A percentile compares a stretch with the other conserved stretches of the same genome.
phyloP scores from a whole-genome alignment of 1,140 invertebrate genomes.

The Xylocopa sonorina region DNA sequence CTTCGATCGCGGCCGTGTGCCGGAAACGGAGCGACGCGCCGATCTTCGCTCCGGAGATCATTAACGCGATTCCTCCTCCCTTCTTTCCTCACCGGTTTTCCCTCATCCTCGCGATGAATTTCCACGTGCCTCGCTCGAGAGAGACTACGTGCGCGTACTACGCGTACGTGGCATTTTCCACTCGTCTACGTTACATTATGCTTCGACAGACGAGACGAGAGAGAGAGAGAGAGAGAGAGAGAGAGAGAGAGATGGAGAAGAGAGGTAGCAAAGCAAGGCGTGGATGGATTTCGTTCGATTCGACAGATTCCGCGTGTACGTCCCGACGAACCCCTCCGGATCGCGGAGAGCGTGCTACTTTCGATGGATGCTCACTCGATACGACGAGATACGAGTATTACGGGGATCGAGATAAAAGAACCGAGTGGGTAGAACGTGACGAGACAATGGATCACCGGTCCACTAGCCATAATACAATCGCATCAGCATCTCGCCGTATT shows the following conservation, averaged over 20 bases:
- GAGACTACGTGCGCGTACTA: no score
- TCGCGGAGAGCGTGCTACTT: conserved; percentile 76
- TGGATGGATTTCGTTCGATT: conserved; percentile 44
- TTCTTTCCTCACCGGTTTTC: not conserved
- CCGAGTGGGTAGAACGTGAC: conserved; percentile 82
- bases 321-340: conserved; percentile 53
- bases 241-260: not conserved
- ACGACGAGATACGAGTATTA: conserved; percentile 76
- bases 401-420: conserved; percentile 81
- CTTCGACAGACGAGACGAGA: no score
- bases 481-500: conserved; percentile 82
- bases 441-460: conserved; percentile 81
- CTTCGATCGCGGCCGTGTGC: conserved; percentile 28
- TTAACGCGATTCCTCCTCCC: conserved; percentile 22
- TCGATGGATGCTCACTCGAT: conserved; percentile 82
- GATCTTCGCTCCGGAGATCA: not conserved
- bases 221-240: no score
- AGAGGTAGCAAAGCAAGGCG: not conserved
- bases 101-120: not conserved
- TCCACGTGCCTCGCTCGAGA: not conserved
- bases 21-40: conserved; percentile 20
- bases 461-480: conserved; percentile 82
- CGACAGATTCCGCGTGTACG: conserved; percentile 47
- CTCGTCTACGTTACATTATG: no score
- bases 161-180: no score